A percentile compares a stretch with the other conserved stretches of the same genome.
phyloP scores from a whole-genome alignment of 2,113 vertebrate genomes.

The Chunga burmeisteri region DNA sequence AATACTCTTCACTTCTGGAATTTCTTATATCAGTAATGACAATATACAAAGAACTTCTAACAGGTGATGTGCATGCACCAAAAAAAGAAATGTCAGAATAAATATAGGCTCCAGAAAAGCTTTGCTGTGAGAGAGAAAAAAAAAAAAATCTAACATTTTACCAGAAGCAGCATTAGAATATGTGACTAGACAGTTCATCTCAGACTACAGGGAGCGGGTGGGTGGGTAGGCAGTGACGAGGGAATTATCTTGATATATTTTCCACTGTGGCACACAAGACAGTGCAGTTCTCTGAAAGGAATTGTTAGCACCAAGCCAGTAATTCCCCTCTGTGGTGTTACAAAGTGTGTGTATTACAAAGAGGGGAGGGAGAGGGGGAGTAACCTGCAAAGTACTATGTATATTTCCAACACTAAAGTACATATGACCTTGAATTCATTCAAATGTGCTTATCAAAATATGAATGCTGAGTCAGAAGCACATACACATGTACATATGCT shows the following conservation, averaged over 20 bases:
- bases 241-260: slow-evolving; percentile 41
- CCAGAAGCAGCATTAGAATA: slow-evolving; percentile 32
- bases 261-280: neutral
- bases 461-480: neutral
- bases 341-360: neutral
- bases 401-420: neutral
- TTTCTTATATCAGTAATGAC: neutral
- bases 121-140: neutral
- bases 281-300: slow-evolving; percentile 36
- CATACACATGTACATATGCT: neutral
- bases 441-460: neutral
- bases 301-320: slow-evolving; percentile 13
- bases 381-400: neutral
- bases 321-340: slow-evolving; percentile 35
- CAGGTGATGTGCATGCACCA: neutral
- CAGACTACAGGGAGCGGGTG: slow-evolving; percentile 28
- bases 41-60: neutral
- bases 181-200: slow-evolving; percentile 44
- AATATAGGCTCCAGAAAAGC: slow-evolving; percentile 41
- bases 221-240: slow-evolving; percentile 28
- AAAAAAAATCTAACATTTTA: slow-evolving; percentile 13
- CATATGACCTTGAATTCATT: slow-evolving; percentile 8
- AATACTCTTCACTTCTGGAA: slow-evolving; percentile 4
- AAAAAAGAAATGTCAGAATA: slow-evolving; percentile 39
- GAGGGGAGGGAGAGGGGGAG: neutral